These are phyloP conservation scores for Heliothis subflexa DNA, from an alignment of 1,140 invertebrate genomes.

Conservation along the genomic window DNA sequence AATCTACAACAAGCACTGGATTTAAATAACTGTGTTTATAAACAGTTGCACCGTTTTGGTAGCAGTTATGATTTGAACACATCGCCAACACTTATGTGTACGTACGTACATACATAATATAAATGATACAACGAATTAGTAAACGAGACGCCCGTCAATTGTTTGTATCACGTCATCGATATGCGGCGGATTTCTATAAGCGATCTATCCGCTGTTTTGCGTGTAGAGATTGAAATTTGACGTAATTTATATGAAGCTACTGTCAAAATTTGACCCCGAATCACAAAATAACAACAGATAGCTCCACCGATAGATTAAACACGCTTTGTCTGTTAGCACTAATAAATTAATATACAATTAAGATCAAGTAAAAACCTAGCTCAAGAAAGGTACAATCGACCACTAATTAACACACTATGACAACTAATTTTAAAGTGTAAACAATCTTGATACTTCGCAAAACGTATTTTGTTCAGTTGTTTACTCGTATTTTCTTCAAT, in stretches of 20 bases:
- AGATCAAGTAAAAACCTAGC: background rate
- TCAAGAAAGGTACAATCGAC: background rate
- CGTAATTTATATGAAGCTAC: no score
- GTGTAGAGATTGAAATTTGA: no score
- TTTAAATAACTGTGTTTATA: slow-evolving; percentile 23
- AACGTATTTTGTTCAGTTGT: background rate
- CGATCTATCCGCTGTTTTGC: no score
- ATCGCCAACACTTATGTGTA: background rate
- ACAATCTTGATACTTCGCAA: background rate
- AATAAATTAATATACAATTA: background rate
- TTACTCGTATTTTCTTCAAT: no score
- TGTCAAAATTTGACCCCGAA: no score
- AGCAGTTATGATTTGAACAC: slow-evolving; percentile 1
- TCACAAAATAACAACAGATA: no score
- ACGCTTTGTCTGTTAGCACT: slow-evolving; percentile 8
- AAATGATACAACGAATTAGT: slow-evolving; percentile 9
- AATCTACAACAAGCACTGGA: background rate
- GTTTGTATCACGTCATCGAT: background rate
- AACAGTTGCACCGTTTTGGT: slow-evolving; percentile 13
- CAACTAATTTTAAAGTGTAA: background rate
- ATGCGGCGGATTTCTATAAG: no score
- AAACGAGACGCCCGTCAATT: background rate
- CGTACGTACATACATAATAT: no score
- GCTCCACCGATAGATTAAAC: background rate
- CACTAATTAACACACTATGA: no score